Base-by-base conservation (phyloP, 1,140 invertebrate genomes). In the Aphaenogaster floridana region DNA sequence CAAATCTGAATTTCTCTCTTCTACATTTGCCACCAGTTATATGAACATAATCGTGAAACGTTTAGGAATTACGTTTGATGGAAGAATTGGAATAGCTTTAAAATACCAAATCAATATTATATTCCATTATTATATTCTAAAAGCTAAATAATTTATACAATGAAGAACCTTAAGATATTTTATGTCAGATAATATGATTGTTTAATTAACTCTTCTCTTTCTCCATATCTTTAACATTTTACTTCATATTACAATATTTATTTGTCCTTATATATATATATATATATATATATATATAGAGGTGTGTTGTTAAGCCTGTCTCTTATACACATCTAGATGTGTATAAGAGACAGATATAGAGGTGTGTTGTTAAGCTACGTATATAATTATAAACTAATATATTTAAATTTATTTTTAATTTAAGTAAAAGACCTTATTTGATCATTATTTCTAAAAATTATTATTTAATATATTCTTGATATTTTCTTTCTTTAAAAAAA, bases 361-460 rank as follows among this genome's bases (percentile, higher is more conserved):
- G n/a, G n/a, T n/a, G n/a, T n/a, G 50, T 72, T 52, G 9, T 54
- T 28, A 7, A 54, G 8, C 2, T 76, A 57, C 34, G n/a, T 76
- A 21, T n/a, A 76, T 17, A 63, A 63, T 63, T 15, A 34, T 34
- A 63, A 63, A 34, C 11, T 63, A 34, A 13, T 36, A 8, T 48
- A 54, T 69, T 74, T 3, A 34, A 50, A 15, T n/a, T n/a, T 54
- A n/a, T n/a, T 74, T 74, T 54, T 52, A 39, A 54, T 59, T 59
- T 76, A 8, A 76, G 9, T 11, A 42, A 57, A 13, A 9, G 6
- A 74, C 3, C 28, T 28, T 28, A 17, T 36, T 57, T 15, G 6
- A 54, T 28, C 28, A 28, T 76, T 57, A 57, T 54, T 21, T 36
- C 5, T 63, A 45, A 63, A 78, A 45, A 45, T 77, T 7, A 45